Conservation (phyloP, 2,888 invertebrate genomes). For the Mythimna albipuncta region DNA sequence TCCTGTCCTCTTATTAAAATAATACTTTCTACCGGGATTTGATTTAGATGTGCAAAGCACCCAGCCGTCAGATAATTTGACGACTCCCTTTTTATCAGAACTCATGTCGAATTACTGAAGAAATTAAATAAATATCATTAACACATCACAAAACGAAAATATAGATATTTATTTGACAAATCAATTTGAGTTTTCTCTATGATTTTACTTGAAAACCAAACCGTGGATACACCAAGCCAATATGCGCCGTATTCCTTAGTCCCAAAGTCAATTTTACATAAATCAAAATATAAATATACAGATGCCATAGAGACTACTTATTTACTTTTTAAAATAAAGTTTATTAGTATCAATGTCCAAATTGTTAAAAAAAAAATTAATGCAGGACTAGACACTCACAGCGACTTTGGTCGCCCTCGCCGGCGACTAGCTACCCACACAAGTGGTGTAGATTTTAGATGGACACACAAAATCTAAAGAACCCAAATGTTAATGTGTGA, state of each 20-base stretch:
- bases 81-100: constrained; percentile 76
- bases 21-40: constrained; percentile 85
- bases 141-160: constrained; percentile 69
- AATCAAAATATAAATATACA: background rate
- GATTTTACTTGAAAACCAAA: constrained; percentile 54
- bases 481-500: too few species aligned
- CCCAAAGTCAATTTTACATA: background rate
- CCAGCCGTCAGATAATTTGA: constrained; percentile 88
- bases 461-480: too few species aligned
- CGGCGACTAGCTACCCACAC: too few species aligned
- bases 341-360: background rate
- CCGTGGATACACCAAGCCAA: background rate
- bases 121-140: constrained; percentile 65
- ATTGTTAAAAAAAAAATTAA: constrained; percentile 2
- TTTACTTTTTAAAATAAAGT: constrained; percentile 6
- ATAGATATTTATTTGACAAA: constrained; percentile 71
- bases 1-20: constrained; percentile 87
- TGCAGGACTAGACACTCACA: too few species aligned
- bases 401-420: too few species aligned
- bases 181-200: constrained; percentile 70
- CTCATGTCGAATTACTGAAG: constrained; percentile 76
- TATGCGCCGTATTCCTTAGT: rapidly evolving
- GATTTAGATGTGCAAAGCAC: constrained; percentile 85
- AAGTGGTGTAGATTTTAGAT: too few species aligned
- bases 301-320: constrained; percentile 25